Percentiles rank a stretch among this genome's conserved stretches.
Evolutionary conservation across 2,797 vertebrate species (phyloP).

Genomic region (Buceros bicornis): DNA sequence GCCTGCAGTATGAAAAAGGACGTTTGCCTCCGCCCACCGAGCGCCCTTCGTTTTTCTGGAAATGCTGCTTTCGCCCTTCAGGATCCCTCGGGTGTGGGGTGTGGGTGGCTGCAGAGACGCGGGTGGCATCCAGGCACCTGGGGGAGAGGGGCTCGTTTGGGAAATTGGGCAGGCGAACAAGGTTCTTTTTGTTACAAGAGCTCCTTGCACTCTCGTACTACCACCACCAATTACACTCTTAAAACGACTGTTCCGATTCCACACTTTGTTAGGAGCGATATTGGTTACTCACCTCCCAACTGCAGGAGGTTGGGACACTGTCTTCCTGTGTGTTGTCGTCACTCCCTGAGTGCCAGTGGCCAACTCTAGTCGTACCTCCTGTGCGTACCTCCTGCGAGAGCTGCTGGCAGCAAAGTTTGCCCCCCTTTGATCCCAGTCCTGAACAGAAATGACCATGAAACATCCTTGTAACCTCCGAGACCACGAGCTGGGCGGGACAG

Average conservation of each 20-base stretch:
- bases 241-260: neutral
- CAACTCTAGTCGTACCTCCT: neutral
- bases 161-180: neutral
- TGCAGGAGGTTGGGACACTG: neutral
- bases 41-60: neutral
- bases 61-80: neutral
- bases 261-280: neutral
- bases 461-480: accelerated
- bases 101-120: neutral
- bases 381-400: neutral
- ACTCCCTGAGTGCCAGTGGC: accelerated
- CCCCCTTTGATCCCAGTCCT: neutral
- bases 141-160: accelerated
- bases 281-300: neutral
- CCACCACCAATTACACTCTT: neutral
- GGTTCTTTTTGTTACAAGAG: neutral
- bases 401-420: neutral
- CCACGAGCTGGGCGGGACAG: neutral
- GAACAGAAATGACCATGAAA: neutral
- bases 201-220: neutral
- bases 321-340: accelerated
- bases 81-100: neutral
- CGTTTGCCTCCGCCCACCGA: neutral
- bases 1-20: neutral
- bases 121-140: neutral